Conservation (phyloP, 2,113 vertebrate species). For the Gobio gobio region DNA sequence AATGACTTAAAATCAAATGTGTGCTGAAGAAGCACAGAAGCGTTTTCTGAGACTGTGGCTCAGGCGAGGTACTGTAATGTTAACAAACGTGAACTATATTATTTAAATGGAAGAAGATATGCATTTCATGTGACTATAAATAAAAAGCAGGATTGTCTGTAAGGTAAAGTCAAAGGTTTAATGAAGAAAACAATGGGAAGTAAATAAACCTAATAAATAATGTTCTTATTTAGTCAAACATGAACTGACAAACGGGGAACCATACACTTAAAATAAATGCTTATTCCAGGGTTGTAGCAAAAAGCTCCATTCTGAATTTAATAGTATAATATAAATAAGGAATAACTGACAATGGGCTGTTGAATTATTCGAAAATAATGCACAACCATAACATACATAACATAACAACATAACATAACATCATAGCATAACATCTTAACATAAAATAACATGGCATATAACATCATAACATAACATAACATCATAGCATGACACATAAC, state of each 20-base stretch:
- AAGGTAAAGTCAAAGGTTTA: neutral
- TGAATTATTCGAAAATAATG: too few species aligned
- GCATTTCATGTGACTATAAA: neutral
- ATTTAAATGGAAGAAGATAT: neutral
- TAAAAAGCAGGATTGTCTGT: neutral
- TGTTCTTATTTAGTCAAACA: neutral
- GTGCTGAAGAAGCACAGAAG: neutral
- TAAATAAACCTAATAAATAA: neutral
- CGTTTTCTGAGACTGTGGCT: neutral
- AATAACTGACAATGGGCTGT: too few species aligned
- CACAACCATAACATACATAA: too few species aligned
- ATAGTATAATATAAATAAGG: too few species aligned
- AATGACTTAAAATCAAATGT: slow-evolving; percentile 23
- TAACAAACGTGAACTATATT: neutral
- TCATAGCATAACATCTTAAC: too few species aligned
- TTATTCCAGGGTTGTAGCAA: too few species aligned
- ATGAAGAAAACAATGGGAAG: neutral
- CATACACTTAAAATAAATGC: too few species aligned
- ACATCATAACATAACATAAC: too few species aligned
- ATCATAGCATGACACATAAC: too few species aligned
- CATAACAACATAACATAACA: too few species aligned
- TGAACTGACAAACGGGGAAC: neutral
- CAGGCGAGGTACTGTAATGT: neutral
- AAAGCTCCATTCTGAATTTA: too few species aligned
- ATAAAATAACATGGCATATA: too few species aligned